Evolutionary conservation across 2,113 vertebrate species (phyloP), one percentile per base, ranked within the genome.

Genomic region (Camelus dromedarius): DNA sequence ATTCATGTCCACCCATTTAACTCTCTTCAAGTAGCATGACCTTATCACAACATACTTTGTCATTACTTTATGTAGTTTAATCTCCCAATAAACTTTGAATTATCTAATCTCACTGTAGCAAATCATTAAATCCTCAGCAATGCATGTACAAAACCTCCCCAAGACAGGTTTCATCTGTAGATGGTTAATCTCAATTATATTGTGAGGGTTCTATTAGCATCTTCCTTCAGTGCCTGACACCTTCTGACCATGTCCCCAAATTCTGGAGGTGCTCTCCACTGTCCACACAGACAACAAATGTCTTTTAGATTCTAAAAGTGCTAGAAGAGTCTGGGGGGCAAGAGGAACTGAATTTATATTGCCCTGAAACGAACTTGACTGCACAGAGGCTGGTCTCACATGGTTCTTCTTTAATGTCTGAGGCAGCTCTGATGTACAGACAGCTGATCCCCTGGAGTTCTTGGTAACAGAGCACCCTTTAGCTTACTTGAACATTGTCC

Each of bases 251-350:
- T 48, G 52, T 52, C 56, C 62, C 42, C 60, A 58, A 52, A 52
- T 67, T 69, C 87, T 32, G 11, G 48, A 84, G 70, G n/a, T 54
- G 38, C 46, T 73, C 5, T 46, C 42, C 54, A 11, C 24, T 60
- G 13, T 58, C 18, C 58, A 69, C 14, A 85, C 32, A 35, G 66
- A 73, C 46, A 80, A 54, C 42, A 52, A 26, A 48, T 70, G 35
- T 66, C 28, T n/a, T 73, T 46, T 24, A n/a, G 73, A 94, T 52
- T 87, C 54, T 72, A 70, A 30, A 72, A 91, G 73, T 52, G 22
- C 66, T 82, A 73, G 42, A 89, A 89, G 32, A 92, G 46, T 88
- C 81, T 92, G 38, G 80, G 83, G 85, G 67, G 20, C 77, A 79
- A 60, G 26, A 85, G 30, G 48, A 92, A 77, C 62, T 48, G 18